Evolutionary conservation across 2,113 vertebrate species (phyloP).

Genomic region (Mesoclemmys tuberculata): DNA sequence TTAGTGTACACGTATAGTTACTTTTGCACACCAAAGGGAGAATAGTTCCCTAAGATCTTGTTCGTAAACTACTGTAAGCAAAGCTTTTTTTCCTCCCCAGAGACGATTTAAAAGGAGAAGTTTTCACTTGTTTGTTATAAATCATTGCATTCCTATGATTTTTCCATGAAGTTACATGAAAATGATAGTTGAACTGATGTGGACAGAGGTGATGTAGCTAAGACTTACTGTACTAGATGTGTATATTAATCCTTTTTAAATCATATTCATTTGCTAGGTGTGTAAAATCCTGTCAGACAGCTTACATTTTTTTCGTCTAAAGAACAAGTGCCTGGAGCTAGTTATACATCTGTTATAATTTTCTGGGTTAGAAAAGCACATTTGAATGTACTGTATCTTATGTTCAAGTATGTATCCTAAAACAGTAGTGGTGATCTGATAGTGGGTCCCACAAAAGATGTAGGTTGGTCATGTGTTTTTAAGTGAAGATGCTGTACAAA

Average conservation of each 20-base stretch:
- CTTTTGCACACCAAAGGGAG: not conserved
- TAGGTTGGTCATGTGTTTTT: not conserved
- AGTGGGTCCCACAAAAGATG: not conserved
- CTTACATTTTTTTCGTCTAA: constrained; percentile 25
- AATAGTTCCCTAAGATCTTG: not conserved
- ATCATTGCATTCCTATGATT: not conserved
- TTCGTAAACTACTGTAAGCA: not conserved
- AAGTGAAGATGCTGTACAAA: not conserved
- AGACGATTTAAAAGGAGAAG: not conserved
- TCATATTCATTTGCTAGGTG: not conserved
- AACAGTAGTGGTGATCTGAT: not conserved
- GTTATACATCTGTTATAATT: constrained; percentile 15
- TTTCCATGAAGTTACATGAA: not conserved
- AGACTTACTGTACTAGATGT: not conserved
- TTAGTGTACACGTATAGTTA: not conserved
- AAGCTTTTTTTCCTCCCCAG: not conserved
- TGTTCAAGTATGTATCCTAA: not conserved
- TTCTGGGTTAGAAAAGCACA: not conserved
- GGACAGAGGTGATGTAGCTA: not conserved
- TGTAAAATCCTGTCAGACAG: not conserved
- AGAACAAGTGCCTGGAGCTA: not conserved
- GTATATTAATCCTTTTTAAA: too few relatives aligned
- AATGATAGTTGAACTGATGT: not conserved
- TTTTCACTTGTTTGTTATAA: not conserved
- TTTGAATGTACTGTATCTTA: constrained; percentile 4